Conservation (phyloP, 1,140 invertebrate genomes). For the Agrilus planipennis region DNA sequence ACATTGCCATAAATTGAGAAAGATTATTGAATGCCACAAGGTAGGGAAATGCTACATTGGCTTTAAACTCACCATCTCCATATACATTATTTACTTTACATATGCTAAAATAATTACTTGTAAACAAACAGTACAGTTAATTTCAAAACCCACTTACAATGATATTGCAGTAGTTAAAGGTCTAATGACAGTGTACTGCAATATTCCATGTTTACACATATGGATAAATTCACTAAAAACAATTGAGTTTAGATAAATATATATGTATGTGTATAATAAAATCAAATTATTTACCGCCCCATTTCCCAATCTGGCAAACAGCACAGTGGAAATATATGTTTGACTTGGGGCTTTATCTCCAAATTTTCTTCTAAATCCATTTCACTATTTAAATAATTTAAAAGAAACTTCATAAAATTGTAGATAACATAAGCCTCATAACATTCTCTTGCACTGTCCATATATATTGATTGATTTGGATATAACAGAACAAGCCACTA, state of each 20-base stretch:
- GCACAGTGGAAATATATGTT: slow-evolving; percentile 76
- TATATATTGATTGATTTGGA: slow-evolving; percentile 76
- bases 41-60: slow-evolving; percentile 78
- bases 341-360: slow-evolving; percentile 71
- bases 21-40: slow-evolving; percentile 86
- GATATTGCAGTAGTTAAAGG: slow-evolving; percentile 81
- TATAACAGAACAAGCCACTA: slow-evolving; percentile 76
- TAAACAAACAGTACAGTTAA: slow-evolving; percentile 10
- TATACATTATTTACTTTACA: slow-evolving; percentile 79
- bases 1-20: slow-evolving; percentile 94
- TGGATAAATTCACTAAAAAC: slow-evolving; percentile 70
- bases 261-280: slow-evolving; percentile 5
- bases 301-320: slow-evolving; percentile 78
- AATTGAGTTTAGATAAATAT: slow-evolving; percentile 3
- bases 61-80: slow-evolving; percentile 78
- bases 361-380: slow-evolving; percentile 69
- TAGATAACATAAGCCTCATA: slow-evolving; percentile 97
- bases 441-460: slow-evolving; percentile 86
- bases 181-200: slow-evolving; percentile 86
- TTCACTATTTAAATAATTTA: slow-evolving; percentile 80
- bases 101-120: slow-evolving; percentile 46
- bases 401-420: slow-evolving; percentile 91
- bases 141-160: slow-evolving; percentile 49
- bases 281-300: slow-evolving; percentile 50
- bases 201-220: slow-evolving; percentile 90